Base-by-base conservation (phyloP, 2,113 vertebrate genomes). In the Podiceps cristatus region DNA sequence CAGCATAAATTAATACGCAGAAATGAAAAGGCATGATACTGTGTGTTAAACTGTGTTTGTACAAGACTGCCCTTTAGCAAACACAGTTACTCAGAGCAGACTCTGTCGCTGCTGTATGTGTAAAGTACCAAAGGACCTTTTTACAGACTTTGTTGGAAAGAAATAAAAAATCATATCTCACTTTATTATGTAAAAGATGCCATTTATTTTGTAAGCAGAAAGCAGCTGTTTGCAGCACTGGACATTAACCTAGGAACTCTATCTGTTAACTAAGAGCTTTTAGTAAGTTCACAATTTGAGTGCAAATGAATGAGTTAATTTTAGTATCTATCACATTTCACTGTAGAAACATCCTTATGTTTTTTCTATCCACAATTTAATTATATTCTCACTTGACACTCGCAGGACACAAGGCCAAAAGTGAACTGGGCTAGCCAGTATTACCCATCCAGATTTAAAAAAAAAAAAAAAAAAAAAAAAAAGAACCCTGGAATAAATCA, bases 301-400 rank as follows among this genome's bases (percentile, higher is more conserved):
- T 90, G 88, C 62, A 98, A 98, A 98, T 97, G 95, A 98, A 97
- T 78, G 81, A 97, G 76, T 81, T 87, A 72, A 96, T 98, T 98
- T 98, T 96, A 98, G 95, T 96, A 91, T 53, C 63, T 72, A 96
- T 93, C 94, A 90, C 59, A 95, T 95, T 97, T 97, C 78, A 87
- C 85, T 88, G 42, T 73, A 96, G 95, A 96, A 97, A 74, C 42
- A 85, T 91, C 28, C n/a, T 75, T 95, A 63, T 80, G 66, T 96
- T 94, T 92, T 83, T 56, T n/a, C 44, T 81, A 69, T 85, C 68
- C 53, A 86, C 94, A 90, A 67, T 78, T 96, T 91, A 89, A 88
- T 94, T 96, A 78, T 96, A 68, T 96, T 56, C 87, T 97, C 60
- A 77, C 74, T 91, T 98, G 95, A 94, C 91, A 95, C 91, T 93